Base-by-base conservation (phyloP, 2,797 vertebrate genomes). In the Labeo calbasu region DNA sequence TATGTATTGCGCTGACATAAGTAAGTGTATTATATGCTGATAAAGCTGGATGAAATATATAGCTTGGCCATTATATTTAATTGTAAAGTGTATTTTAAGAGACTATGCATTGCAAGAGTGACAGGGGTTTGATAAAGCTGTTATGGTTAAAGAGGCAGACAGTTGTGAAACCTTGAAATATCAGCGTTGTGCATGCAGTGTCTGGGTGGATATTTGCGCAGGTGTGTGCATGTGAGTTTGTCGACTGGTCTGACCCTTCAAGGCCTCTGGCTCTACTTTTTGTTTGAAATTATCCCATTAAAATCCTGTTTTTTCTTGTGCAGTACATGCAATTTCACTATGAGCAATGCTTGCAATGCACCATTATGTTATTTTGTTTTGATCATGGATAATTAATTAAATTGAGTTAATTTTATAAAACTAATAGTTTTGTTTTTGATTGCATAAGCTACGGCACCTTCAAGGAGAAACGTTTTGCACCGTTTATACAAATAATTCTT, bases 171-270 rank as follows among this genome's bases (percentile, higher is more conserved):
- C 80, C 76, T 84, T 79, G 87, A 91, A 89, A 85, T 86, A 19
- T 86, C 89, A 90, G 90, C 90, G 90, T 93, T 91, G 90, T 72
- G 89, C 89, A 71, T 82, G 73, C 43, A 19, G 23, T 81, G 68
- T 66, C 36, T 68, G 65, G 80, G 70, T 77, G 19, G 85, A 75
- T 86, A 77, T 87, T 84, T 85, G 81, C 51, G 46, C 13, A 72
- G 25, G 53, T 81, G 79, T 79, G 55, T 75, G 65, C 61, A 14
- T 75, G 78, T 70, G 1, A 73, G 78, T 84, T 77, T 68, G 23
- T 77, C 36, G 2, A 61, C n/a, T 48, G 36, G 32, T 83, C 32
- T 32, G 17, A 59, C 7, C 13, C 12, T 50, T 81, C 36, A 71
- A 71, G n/a, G 79, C n/a, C 57, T 2, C 32, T 36, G 32, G 32